Evolutionary conservation across 1,140 invertebrate genomes (phyloP), one percentile per base, ranked within the genome.

Genomic region (Trichonephila inaurata): DNA sequence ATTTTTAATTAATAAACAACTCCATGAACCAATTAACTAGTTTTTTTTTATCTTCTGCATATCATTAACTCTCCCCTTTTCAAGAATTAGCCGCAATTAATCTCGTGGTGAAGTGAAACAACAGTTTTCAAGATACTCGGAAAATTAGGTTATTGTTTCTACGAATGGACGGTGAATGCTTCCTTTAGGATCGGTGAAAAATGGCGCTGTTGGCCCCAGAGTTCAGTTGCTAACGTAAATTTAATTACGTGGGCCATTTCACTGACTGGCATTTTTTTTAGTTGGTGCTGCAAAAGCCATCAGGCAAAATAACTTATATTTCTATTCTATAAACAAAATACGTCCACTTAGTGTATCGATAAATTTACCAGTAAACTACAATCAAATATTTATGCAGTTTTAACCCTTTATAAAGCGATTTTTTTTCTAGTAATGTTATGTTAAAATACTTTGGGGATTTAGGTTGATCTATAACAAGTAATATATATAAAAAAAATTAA

Each of bases 111-210:
- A 40, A 72, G 61, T 40, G 69, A 89, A 87, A 89, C 88, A 88
- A 88, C 86, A 28, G 86, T 85, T 85, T 85, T 85, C 83, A 33
- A 89, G 33, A 69, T 40, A 51, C 21, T 64, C 62, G 44, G n/a
- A n/a, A 60, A 91, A 60, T 82, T 60, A 82, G 89, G 89, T 91
- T 91, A 91, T 91, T 91, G 89, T 81, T 91, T 82, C 88, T 72
- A 24, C 58, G 58, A 62, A 12, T 72, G 8, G 51, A 16, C 58
- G 82, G 61, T 58, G 21, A 91, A 82, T 21, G 19, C 77, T 81
- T 91, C 89, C 69, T 61, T 82, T 40, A 44, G n/a, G n/a, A 44
- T 6, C 10, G 0, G 24, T 91, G 89, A 91, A 81, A 91, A 91
- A 91, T 91, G 66, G 33, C 89, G 24, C 18, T 58, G 24, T 2